Percentiles rank a stretch among this genome's conserved stretches.
Conservation (phyloP, 2,888 invertebrate genomes). For the Auanema freiburgensis region DNA sequence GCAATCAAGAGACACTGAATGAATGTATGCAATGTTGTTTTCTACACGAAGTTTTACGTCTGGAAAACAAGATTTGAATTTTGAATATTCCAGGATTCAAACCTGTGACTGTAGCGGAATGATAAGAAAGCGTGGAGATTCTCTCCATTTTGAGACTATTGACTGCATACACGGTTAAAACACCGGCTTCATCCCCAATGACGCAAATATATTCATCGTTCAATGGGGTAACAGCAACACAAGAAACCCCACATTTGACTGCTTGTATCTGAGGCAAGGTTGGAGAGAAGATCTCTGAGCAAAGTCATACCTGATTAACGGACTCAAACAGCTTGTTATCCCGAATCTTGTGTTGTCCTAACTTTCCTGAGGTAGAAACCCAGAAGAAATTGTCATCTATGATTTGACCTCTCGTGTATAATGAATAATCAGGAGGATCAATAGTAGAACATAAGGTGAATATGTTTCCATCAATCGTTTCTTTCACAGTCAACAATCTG, state of each 20-base stretch:
- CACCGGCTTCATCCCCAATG: slow-evolving; percentile 13
- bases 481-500: no score
- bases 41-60: slow-evolving; percentile 6
- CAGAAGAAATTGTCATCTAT: no score
- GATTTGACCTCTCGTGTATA: no score
- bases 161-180: slow-evolving; percentile 2
- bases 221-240: not conserved
- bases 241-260: slow-evolving; percentile 11
- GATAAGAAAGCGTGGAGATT: slow-evolving; percentile 8
- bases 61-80: not conserved
- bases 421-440: no score
- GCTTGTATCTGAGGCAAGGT: slow-evolving; percentile 4
- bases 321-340: no score
- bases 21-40: not conserved
- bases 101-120: slow-evolving; percentile 18
- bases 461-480: no score
- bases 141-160: not conserved
- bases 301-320: not conserved
- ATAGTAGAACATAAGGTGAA: no score
- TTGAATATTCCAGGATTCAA: no score
- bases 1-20: slow-evolving; percentile 16
- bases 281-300: slow-evolving; percentile 1
- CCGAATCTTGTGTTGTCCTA: no score
- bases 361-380: no score
- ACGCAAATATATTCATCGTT: not conserved